Evolutionary conservation across 2,888 invertebrate genomes (phyloP).

Genomic region (Rhagonycha lutea): DNA sequence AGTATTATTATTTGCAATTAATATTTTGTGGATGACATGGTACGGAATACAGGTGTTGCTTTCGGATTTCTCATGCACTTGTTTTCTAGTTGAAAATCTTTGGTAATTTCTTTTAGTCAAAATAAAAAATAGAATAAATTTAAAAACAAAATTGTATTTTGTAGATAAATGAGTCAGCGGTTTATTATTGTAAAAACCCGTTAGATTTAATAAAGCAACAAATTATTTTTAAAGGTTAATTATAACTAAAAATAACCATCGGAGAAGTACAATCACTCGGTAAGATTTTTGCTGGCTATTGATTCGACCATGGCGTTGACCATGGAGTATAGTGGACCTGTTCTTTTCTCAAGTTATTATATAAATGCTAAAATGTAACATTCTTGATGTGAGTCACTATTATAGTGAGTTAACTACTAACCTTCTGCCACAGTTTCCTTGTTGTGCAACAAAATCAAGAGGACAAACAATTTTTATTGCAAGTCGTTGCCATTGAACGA

Average conservation of each 20-base stretch:
- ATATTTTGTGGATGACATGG: too few species aligned
- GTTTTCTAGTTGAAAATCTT: too few species aligned
- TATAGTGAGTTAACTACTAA: constrained; percentile 30
- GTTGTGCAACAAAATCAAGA: constrained; percentile 42
- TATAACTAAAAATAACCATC: constrained; percentile 17
- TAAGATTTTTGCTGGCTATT: constrained; percentile 31
- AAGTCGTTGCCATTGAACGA: constrained; percentile 48
- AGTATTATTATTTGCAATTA: too few species aligned
- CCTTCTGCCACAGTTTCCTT: constrained; percentile 34
- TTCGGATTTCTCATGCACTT: too few species aligned
- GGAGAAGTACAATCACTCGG: constrained; percentile 20
- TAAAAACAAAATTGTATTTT: background rate
- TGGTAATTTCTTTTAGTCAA: background rate
- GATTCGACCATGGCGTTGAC: constrained; percentile 54
- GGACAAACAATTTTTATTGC: constrained; percentile 47
- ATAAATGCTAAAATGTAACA: constrained; percentile 8
- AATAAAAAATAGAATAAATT: background rate
- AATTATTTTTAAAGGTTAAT: constrained; percentile 20
- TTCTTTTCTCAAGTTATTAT: constrained; percentile 27
- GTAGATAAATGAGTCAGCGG: background rate
- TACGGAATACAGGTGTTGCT: too few species aligned
- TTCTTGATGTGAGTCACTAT: constrained; percentile 25
- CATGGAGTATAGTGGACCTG: constrained; percentile 44
- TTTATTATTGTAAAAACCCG: background rate
- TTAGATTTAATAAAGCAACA: background rate